These are phyloP conservation scores for Cephalopholis sonnerati DNA, from an alignment of 2,113 vertebrate species.

Conservation along the genomic window DNA sequence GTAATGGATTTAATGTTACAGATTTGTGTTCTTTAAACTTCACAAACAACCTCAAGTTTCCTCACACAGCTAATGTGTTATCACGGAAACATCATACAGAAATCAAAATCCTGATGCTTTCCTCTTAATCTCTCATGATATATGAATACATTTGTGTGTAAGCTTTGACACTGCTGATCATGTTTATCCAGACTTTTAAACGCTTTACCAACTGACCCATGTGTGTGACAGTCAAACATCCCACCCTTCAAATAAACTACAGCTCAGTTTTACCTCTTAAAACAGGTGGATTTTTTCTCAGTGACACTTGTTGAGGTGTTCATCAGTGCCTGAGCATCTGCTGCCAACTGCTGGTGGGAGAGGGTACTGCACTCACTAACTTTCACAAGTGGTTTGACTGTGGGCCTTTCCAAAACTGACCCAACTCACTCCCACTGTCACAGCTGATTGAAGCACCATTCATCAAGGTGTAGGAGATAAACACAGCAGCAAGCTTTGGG, in stretches of 20 bases:
- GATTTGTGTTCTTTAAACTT: too few species aligned
- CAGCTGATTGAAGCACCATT: too few species aligned
- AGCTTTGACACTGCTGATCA: background rate
- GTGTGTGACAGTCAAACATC: background rate
- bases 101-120: too few species aligned
- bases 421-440: too few species aligned
- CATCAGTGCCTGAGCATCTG: background rate
- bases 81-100: too few species aligned
- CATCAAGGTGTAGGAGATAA: too few species aligned
- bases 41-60: too few species aligned
- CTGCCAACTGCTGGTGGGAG: slow-evolving; percentile 49
- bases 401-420: too few species aligned
- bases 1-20: too few species aligned
- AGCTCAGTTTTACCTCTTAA: background rate
- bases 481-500: too few species aligned
- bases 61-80: too few species aligned
- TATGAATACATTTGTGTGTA: background rate
- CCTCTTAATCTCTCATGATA: too few species aligned
- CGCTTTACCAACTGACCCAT: background rate
- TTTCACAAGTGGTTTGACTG: background rate
- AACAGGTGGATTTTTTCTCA: background rate
- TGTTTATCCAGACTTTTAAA: background rate
- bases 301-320: background rate
- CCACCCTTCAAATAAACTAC: background rate
- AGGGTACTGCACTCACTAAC: slow-evolving; percentile 2